Conservation (phyloP, 1,140 invertebrate genomes). For the Drosophila auraria region DNA sequence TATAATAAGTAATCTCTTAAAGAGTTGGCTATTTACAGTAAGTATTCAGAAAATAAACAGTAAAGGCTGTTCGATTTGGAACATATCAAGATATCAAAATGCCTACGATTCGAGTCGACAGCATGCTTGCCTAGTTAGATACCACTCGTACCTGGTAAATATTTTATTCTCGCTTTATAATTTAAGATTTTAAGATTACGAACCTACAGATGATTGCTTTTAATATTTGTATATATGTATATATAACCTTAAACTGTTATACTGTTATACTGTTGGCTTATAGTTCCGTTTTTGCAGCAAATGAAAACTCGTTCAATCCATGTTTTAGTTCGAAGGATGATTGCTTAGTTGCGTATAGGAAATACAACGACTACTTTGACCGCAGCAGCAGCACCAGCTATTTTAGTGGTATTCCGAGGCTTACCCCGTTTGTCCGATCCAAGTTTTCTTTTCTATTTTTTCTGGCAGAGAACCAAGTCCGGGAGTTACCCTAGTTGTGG, state of each 20-base stretch:
- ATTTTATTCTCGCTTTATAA: neutral
- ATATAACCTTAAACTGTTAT: neutral
- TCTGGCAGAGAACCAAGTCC: constrained; percentile 26
- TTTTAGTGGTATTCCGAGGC: neutral
- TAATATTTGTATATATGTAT: neutral
- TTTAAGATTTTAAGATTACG: constrained; percentile 8
- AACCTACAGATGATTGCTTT: constrained; percentile 32
- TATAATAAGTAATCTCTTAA: constrained; percentile 1
- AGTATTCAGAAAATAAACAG: constrained; percentile 5
- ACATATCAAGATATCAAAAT: neutral
- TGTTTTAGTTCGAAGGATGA: constrained; percentile 4
- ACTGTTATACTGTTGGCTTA: neutral
- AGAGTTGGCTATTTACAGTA: constrained; percentile 26
- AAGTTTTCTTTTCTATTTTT: neutral
- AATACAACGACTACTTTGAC: constrained; percentile 12
- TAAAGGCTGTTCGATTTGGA: neutral
- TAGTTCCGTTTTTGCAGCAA: neutral
- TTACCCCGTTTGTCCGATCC: constrained; percentile 21
- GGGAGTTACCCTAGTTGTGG: constrained; percentile 20
- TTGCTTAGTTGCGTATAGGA: constrained; percentile 8
- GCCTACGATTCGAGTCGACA: neutral
- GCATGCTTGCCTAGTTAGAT: neutral
- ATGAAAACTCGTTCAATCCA: neutral
- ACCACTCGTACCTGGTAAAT: neutral
- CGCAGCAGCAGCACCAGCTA: constrained; percentile 13